Conservation (phyloP, 2,888 invertebrate genomes). For the Tenthredo notha region DNA sequence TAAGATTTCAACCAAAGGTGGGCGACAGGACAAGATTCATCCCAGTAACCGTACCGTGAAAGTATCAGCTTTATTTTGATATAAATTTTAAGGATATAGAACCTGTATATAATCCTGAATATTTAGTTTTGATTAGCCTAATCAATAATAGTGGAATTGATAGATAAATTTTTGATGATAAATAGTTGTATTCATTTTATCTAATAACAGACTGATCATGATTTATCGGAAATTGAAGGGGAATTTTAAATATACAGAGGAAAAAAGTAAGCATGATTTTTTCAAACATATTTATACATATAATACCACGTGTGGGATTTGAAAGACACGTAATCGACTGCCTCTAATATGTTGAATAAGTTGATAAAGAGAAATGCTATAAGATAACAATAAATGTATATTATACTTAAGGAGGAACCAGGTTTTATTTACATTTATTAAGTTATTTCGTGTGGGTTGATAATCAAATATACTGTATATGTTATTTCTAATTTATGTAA, state of each 20-base stretch:
- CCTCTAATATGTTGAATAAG: neutral
- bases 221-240: neutral
- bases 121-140: neutral
- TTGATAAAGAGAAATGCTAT: neutral
- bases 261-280: neutral
- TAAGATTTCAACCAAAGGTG: slow-evolving; percentile 89
- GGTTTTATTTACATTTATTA: slow-evolving; percentile 40
- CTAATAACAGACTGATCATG: slow-evolving; percentile 16
- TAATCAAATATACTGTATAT: slow-evolving; percentile 47
- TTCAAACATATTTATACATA: neutral
- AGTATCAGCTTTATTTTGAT: neutral
- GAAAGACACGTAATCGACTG: slow-evolving; percentile 13
- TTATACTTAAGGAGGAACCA: neutral
- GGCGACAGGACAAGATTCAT: slow-evolving; percentile 90
- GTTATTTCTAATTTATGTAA: slow-evolving; percentile 43
- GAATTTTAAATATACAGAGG: slow-evolving; percentile 5
- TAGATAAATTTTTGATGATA: neutral
- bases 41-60: slow-evolving; percentile 86
- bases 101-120: slow-evolving; percentile 21
- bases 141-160: neutral
- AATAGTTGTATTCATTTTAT: neutral
- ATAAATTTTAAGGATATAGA: neutral
- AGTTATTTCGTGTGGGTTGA: slow-evolving; percentile 33
- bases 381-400: neutral
- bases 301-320: neutral